phyloP scores from a whole-genome alignment of 2,797 vertebrate species.

The Channallabes apus region DNA sequence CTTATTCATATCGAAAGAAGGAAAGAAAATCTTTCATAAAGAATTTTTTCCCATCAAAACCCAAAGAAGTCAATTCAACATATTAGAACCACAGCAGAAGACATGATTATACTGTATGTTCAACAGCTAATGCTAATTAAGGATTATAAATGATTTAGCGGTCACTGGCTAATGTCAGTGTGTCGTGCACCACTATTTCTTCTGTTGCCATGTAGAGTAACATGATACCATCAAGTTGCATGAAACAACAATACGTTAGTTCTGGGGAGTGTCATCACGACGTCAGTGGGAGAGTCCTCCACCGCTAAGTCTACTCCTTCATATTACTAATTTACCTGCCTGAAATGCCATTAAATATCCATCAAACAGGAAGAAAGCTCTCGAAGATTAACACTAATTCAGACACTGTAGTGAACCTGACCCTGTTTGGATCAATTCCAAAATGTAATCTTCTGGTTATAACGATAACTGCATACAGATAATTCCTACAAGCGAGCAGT shows the following conservation, averaged over 20 bases:
- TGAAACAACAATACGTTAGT: background rate
- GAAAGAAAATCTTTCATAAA: background rate
- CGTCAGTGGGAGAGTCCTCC: background rate
- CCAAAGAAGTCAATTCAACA: background rate
- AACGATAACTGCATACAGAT: background rate
- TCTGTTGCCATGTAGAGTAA: background rate
- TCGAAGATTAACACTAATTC: background rate
- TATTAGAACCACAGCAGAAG: background rate
- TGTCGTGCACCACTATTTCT: background rate
- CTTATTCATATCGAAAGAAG: background rate
- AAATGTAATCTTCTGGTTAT: background rate
- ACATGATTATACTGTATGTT: background rate
- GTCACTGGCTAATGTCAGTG: background rate
- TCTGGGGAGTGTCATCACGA: background rate
- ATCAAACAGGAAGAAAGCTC: slow-evolving; percentile 1
- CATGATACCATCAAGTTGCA: background rate
- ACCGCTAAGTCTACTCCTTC: background rate
- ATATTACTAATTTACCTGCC: background rate
- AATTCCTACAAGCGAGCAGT: background rate
- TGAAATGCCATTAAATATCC: background rate
- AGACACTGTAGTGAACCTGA: background rate
- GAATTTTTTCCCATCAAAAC: background rate
- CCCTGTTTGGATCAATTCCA: background rate
- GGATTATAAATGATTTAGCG: background rate
- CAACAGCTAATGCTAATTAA: background rate